phyloP scores from a whole-genome alignment of 2,797 vertebrate species.

The Acanthis flammea region DNA sequence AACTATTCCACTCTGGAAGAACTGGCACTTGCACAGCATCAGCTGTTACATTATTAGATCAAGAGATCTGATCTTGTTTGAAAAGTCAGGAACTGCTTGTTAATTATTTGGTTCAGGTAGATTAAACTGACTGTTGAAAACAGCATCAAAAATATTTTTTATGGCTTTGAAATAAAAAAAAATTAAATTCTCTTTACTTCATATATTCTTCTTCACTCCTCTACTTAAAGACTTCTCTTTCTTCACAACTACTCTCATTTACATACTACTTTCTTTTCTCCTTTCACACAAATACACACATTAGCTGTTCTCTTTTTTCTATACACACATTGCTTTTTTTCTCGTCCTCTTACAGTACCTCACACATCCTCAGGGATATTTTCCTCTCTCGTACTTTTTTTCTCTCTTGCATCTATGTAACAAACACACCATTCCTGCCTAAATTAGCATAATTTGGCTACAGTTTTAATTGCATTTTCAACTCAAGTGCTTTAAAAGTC shows the following conservation, averaged over 20 bases:
- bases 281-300: background rate
- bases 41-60: background rate
- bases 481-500: background rate
- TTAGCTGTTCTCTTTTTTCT: background rate
- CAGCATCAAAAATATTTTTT: background rate
- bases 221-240: background rate
- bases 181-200: background rate
- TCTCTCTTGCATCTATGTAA: background rate
- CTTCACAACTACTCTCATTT: background rate
- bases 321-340: rapidly evolving
- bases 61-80: background rate
- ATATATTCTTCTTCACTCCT: background rate
- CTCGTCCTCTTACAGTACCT: background rate
- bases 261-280: background rate
- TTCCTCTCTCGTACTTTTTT: background rate
- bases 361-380: background rate
- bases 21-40: background rate
- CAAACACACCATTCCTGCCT: background rate
- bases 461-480: background rate
- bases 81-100: background rate
- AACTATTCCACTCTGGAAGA: background rate
- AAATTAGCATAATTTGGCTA: background rate
- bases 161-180: background rate
- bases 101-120: background rate
- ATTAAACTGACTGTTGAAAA: background rate